A percentile compares a stretch with the other conserved stretches of the same genome.
phyloP scores from a whole-genome alignment of 2,797 vertebrate species.

The Cuniculus paca region DNA sequence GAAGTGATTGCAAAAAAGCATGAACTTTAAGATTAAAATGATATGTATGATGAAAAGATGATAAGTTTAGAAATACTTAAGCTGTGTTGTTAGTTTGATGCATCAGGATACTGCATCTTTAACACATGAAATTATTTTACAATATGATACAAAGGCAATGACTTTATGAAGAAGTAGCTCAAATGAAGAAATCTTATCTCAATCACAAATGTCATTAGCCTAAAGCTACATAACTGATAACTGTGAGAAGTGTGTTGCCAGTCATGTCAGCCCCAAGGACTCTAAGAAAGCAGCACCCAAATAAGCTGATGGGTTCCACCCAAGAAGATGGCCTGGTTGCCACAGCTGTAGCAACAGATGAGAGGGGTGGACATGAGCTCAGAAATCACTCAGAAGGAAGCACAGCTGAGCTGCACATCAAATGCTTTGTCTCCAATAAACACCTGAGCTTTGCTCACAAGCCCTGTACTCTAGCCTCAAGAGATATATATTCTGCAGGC shows the following conservation, averaged over 20 bases:
- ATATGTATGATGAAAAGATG: not conserved
- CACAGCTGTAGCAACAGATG: not conserved
- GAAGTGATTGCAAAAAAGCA: not conserved
- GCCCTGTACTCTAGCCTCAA: not conserved
- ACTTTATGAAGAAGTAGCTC: conserved; percentile 2
- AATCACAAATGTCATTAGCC: not conserved
- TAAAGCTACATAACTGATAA: not conserved
- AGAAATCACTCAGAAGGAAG: not conserved
- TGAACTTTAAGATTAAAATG: not conserved
- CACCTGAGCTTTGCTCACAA: not conserved
- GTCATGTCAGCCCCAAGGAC: not conserved
- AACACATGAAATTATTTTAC: not conserved
- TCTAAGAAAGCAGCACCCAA: not conserved
- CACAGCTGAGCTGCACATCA: not conserved
- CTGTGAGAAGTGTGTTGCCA: not conserved
- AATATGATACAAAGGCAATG: not conserved
- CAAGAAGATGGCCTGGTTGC: not conserved
- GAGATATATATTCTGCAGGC: not conserved
- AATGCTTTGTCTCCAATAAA: not conserved
- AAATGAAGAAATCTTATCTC: not conserved
- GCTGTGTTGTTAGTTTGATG: not conserved
- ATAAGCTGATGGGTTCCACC: not conserved
- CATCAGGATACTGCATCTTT: not conserved
- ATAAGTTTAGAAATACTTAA: not conserved
- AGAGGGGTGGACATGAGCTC: not conserved